These are phyloP conservation scores for Clarias gariepinus DNA, from an alignment of 2,113 vertebrate species.

Conservation along the genomic window DNA sequence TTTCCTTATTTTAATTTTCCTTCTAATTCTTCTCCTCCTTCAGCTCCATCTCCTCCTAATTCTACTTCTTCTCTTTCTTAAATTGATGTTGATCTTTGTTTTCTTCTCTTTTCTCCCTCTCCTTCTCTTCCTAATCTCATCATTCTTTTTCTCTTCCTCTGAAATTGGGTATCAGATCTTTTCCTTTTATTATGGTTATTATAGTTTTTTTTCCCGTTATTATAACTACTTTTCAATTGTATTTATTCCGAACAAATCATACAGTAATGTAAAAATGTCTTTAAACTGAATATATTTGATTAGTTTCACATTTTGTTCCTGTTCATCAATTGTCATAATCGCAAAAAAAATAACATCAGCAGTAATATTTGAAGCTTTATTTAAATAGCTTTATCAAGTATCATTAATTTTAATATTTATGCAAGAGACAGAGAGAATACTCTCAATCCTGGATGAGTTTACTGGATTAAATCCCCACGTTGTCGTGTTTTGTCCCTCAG, in stretches of 20 bases:
- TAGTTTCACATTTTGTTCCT: neutral
- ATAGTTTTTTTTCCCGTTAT: neutral
- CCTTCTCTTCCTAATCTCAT: no score
- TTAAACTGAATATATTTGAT: neutral
- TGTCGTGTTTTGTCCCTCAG: conserved; percentile 62
- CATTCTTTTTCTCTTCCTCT: no score
- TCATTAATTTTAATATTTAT: neutral
- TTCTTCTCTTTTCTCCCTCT: no score
- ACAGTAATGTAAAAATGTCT: neutral
- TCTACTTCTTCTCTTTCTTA: no score
- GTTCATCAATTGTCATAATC: neutral
- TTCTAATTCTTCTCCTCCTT: no score
- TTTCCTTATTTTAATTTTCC: no score
- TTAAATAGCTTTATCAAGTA: no score
- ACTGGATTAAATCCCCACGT: neutral
- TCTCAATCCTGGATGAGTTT: neutral
- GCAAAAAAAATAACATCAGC: neutral
- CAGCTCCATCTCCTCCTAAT: no score
- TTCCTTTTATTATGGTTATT: neutral
- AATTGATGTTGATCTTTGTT: no score
- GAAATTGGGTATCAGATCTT: no score
- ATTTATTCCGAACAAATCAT: neutral
- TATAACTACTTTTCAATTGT: neutral
- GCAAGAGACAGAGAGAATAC: neutral
- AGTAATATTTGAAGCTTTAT: neutral